phyloP scores from a whole-genome alignment of 2,888 invertebrate species.

The Leptogaster cylindrica region DNA sequence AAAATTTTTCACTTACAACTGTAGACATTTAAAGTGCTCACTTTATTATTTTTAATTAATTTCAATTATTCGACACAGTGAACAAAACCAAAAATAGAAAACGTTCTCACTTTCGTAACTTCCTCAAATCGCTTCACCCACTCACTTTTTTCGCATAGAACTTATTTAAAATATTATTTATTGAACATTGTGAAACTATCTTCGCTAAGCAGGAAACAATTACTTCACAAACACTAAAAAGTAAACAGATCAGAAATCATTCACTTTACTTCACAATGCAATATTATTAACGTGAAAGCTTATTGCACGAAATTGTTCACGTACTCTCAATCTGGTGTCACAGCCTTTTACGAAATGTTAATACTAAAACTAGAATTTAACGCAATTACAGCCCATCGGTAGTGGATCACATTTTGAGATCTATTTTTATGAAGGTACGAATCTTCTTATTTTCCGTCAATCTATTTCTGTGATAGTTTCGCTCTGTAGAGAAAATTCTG shows the following conservation, averaged over 20 bases:
- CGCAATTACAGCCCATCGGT: conserved; percentile 13
- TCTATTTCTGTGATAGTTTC: conserved; percentile 31
- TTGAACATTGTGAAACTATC: background rate
- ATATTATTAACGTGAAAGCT: too few species aligned
- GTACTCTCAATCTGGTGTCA: too few species aligned
- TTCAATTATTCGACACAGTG: too few species aligned
- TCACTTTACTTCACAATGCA: too few species aligned
- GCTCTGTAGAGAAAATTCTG: conserved; percentile 16
- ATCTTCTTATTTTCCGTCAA: conserved; percentile 18
- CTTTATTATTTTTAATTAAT: too few species aligned
- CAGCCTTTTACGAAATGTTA: conserved; percentile 19
- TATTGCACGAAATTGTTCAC: too few species aligned
- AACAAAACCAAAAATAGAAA: too few species aligned
- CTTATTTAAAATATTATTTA: background rate
- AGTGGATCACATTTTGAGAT: conserved; percentile 20
- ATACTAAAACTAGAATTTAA: conserved; percentile 12
- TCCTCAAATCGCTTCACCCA: too few species aligned
- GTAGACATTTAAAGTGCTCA: too few species aligned
- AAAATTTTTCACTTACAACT: too few species aligned
- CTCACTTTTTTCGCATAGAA: background rate
- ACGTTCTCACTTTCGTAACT: conserved; percentile 29
- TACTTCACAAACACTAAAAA: background rate
- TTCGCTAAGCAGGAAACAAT: too few species aligned
- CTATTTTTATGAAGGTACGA: conserved; percentile 31
- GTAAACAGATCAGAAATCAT: background rate